Conservation (phyloP, 2,113 vertebrate species). For the Arizona elegans region DNA sequence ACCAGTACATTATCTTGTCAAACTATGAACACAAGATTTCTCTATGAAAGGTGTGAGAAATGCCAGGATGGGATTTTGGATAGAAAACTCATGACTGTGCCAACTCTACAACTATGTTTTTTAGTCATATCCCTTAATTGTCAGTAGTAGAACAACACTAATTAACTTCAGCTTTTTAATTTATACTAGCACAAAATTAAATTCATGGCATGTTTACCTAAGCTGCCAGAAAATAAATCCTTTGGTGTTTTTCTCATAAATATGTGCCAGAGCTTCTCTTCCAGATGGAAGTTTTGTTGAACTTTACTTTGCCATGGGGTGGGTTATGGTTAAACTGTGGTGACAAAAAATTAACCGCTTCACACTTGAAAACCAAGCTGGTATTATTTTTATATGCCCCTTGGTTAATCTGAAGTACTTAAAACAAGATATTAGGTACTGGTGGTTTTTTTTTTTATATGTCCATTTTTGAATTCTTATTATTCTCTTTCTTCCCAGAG, state of each 20-base stretch:
- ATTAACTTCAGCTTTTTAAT: conserved; percentile 13
- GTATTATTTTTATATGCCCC: neutral
- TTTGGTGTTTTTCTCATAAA: neutral
- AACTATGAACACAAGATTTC: neutral
- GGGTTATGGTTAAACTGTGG: neutral
- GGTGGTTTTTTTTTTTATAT: neutral
- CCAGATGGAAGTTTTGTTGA: neutral
- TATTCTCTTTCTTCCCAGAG: neutral
- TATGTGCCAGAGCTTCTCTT: neutral
- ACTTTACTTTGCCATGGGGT: neutral
- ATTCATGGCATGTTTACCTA: neutral
- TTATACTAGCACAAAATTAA: neutral
- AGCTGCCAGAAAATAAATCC: neutral
- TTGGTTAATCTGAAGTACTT: neutral
- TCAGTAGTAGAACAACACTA: neutral
- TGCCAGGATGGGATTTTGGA: neutral
- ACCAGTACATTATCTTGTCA: neutral
- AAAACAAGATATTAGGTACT: neutral
- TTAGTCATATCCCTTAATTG: conserved; percentile 12
- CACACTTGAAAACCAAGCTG: neutral
- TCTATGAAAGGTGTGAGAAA: neutral
- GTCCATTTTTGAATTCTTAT: neutral
- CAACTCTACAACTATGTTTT: neutral
- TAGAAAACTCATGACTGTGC: neutral
- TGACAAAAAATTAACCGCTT: neutral